Conservation (phyloP, 1,140 invertebrate genomes). For the Mylabris phalerata region DNA sequence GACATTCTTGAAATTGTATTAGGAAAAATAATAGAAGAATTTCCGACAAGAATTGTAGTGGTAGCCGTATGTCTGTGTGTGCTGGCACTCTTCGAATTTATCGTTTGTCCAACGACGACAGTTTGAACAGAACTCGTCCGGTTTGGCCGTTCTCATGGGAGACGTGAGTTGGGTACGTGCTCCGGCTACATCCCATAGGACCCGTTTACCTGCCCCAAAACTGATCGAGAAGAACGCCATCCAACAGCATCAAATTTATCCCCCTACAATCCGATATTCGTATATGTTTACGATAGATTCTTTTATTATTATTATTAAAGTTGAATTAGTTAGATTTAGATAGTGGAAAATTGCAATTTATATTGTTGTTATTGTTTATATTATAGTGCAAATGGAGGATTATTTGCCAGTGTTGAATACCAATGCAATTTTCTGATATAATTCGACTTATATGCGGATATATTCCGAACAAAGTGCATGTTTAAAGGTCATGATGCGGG, state of each 20-base stretch:
- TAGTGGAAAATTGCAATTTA: no score
- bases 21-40: no score
- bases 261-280: no score
- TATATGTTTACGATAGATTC: no score
- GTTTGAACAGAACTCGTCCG: constrained; percentile 23
- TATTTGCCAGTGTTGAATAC: no score
- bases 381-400: no score
- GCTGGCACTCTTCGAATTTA: constrained; percentile 27
- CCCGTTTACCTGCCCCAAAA: constrained; percentile 40
- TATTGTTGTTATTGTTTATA: no score
- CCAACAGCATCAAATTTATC: background rate
- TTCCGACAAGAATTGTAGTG: no score
- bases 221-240: constrained; percentile 37
- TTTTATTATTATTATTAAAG: no score
- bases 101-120: constrained; percentile 34
- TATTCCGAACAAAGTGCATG: constrained; percentile 2
- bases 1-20: no score
- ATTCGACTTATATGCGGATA: background rate
- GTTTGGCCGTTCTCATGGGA: constrained; percentile 27
- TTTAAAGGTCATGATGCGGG: constrained; percentile 17
- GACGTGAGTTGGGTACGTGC: constrained; percentile 41
- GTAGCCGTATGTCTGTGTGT: background rate
- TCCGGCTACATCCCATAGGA: constrained; percentile 27
- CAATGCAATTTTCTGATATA: no score
- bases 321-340: no score